Evolutionary conservation across 2,888 invertebrate species (phyloP), one percentile per base, ranked within the genome.

Genomic region (Diaphora mendica): DNA sequence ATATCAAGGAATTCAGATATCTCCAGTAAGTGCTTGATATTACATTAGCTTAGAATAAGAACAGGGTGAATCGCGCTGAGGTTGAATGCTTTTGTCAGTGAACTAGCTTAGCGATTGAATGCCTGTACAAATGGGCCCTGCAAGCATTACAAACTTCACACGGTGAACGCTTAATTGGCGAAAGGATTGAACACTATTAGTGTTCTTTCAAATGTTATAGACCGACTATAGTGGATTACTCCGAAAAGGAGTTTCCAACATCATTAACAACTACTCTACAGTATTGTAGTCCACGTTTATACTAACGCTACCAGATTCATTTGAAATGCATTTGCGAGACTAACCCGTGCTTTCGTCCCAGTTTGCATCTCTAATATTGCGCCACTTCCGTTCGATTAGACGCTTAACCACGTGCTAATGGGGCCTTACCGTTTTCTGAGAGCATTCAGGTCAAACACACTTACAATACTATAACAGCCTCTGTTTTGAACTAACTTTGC

Each of bases 351-450:
- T 74, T 48, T 42, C 48, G 55, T 44, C 44, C n/a, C 62, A 67
- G 73, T 66, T 69, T 73, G 42, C 74, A 64, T 70, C 71, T 42
- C 76, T 71, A 69, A 76, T 76, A 71, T 76, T 69, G 76, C 76
- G 17, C 71, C 65, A 59, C 73, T 76, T 69, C 76, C 69, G 51
- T 76, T 76, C 71, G 74, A 76, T 76, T 76, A 76, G 71, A 64
- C 48, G 66, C 42, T 59, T 71, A 69, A 71, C 76, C 76, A 69
- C 69, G 74, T 35, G 65, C 68, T 75, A 75, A 75, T 75, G 75
- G 69, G 59, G 17, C 68, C 68, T 62, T 59, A 66, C 65, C 70
- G 65, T 62, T 62, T 72, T 44, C 65, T 68, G 55, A 71, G 74
- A 69, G 76, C 74, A 73, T 65, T 71, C 62, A 55, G 33, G 30